These are phyloP conservation scores for Cerceris ruficornis DNA, from an alignment of 2,888 invertebrate genomes.

Conservation along the genomic window DNA sequence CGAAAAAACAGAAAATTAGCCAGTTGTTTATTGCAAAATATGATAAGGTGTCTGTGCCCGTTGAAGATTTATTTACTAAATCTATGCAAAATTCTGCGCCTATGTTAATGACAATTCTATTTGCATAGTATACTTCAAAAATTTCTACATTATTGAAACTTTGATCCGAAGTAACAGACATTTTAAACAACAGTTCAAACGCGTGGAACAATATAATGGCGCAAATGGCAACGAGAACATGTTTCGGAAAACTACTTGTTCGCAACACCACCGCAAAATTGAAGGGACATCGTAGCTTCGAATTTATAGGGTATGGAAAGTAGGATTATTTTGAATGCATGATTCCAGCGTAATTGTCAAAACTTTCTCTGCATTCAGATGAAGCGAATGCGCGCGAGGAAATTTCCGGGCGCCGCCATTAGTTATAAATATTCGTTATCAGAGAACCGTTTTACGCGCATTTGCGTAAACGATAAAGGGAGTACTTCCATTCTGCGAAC, in stretches of 20 bases:
- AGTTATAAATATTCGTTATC: slow-evolving; percentile 5
- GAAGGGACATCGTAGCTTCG: not conserved
- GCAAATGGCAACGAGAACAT: not conserved
- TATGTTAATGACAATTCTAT: too few relatives aligned
- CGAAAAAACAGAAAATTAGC: too few relatives aligned
- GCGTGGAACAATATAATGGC: too few relatives aligned
- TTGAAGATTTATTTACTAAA: too few relatives aligned
- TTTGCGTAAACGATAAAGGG: not conserved
- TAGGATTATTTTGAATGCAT: not conserved
- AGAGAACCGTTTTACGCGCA: not conserved
- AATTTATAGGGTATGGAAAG: not conserved
- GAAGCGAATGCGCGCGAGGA: slow-evolving; percentile 1
- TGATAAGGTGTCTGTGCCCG: too few relatives aligned
- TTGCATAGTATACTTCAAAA: too few relatives aligned
- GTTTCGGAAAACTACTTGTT: not conserved
- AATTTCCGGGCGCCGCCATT: not conserved
- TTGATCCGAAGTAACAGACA: too few relatives aligned
- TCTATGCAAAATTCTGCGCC: too few relatives aligned
- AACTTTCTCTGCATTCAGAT: not conserved
- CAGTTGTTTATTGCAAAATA: too few relatives aligned
- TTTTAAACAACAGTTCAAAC: too few relatives aligned
- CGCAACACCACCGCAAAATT: not conserved
- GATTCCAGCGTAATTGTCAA: not conserved
- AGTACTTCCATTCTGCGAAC: too few relatives aligned
- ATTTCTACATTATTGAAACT: too few relatives aligned